phyloP scores from a whole-genome alignment of 2,113 vertebrate species.

The Alligator mississippiensis region DNA sequence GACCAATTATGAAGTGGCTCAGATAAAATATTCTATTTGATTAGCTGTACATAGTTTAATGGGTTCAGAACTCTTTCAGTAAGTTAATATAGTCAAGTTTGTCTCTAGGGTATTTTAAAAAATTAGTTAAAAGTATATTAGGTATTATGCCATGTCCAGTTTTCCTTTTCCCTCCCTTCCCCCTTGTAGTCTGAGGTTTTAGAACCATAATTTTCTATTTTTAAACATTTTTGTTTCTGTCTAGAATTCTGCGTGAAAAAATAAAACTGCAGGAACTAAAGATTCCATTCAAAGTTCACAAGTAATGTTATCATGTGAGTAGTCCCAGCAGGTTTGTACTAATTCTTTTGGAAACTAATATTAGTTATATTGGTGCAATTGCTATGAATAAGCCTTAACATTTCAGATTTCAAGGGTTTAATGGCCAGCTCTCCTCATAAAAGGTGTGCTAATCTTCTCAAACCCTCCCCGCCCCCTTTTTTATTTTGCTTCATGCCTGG shows the following conservation, averaged over 20 bases:
- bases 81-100: neutral
- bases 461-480: neutral
- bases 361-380: neutral
- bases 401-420: conserved; percentile 21
- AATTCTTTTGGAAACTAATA: neutral
- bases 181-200: neutral
- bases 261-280: neutral
- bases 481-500: conserved; percentile 13
- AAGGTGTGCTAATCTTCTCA: neutral
- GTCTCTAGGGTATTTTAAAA: neutral
- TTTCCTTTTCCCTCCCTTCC: neutral
- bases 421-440: neutral
- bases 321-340: neutral
- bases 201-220: neutral
- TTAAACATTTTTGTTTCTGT: neutral
- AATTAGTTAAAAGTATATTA: neutral
- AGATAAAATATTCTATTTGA: neutral
- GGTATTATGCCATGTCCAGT: neutral
- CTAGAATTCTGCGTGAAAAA: neutral
- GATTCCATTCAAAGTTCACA: neutral
- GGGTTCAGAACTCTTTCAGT: neutral
- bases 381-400: neutral
- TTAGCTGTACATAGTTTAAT: neutral
- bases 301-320: neutral
- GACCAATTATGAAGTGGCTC: neutral